Base-by-base conservation (phyloP, 2,113 vertebrate species). In the Todiramphus chloris region DNA sequence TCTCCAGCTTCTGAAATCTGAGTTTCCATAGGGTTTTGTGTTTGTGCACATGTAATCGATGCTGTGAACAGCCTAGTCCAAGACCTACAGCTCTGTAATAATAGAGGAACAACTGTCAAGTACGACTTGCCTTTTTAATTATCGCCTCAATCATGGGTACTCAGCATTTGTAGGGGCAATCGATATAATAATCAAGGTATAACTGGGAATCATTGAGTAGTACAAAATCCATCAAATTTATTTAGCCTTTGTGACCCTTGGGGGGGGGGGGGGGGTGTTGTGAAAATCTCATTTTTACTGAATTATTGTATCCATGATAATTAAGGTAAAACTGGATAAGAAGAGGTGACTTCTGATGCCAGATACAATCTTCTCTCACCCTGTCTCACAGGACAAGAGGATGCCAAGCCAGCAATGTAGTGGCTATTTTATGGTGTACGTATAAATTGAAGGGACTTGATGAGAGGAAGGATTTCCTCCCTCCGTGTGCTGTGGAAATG, bases 161-260 rank as follows among this genome's bases (percentile, higher is more conserved):
- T 97, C 92, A 75, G 64, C 75, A 58, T 94, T 80, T 85, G 76
- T 91, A 88, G 89, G 72, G 66, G 84, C 82, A 93, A 95, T 96
- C 89, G 8, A 89, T 97, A 78, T 68, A 92, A 90, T 93, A 88
- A 93, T 94, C 92, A 78, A 84, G 76, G 72, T 79, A 91, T 93
- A 83, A 95, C 60, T 62, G 74, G 79, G 64, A 56, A 50, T 91
- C 69, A 35, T 59, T 83, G 87, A 75, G 73, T 19, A 88, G 83
- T 23, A 1, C 90, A 80, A 93, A 95, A 96, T 91, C 82, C 69
- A 93, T 95, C 80, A 68, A 6, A 3, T 97, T 94, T 95, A 91
- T 83, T 89, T 95, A 87, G 79, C 80, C 83, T 94, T 55, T 79
- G 48, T 86, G 64, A 93, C 70, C 64, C 43, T 76, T 55, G 62